A percentile compares a stretch with the other conserved stretches of the same genome.
phyloP scores from a whole-genome alignment of 2,888 invertebrate genomes.

The Trissoscelio sp. region DNA sequence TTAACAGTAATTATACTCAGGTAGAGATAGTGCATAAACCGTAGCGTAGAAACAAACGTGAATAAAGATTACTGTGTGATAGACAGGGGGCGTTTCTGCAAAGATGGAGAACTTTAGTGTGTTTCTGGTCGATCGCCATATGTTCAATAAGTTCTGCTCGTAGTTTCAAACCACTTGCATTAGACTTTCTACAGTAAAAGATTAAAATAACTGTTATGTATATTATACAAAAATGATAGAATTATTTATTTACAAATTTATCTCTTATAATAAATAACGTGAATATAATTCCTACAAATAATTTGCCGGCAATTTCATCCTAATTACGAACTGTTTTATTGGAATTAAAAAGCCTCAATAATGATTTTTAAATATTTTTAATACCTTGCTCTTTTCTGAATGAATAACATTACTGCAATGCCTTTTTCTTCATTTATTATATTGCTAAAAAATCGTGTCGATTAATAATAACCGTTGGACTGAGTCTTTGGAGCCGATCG shows the following conservation, averaged over 20 bases:
- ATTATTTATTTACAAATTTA: background rate
- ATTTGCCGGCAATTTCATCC: background rate
- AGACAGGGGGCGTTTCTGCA: slow-evolving; percentile 81
- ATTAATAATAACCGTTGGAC: slow-evolving; percentile 71
- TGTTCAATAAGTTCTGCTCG: slow-evolving; percentile 46
- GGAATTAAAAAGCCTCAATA: background rate
- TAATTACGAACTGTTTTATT: slow-evolving; percentile 16
- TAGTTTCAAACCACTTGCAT: background rate
- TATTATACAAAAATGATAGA: too few relatives aligned
- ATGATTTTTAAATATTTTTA: slow-evolving; percentile 15
- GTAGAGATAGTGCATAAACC: slow-evolving; percentile 72
- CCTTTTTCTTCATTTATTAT: slow-evolving; percentile 64
- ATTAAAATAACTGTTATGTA: too few relatives aligned
- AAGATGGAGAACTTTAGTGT: slow-evolving; percentile 76
- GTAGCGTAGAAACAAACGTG: slow-evolving; percentile 55
- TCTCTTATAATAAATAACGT: background rate
- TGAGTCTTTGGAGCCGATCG: slow-evolving; percentile 68
- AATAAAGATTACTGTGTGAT: slow-evolving; percentile 76
- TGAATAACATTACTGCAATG: slow-evolving; percentile 38
- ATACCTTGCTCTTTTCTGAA: slow-evolving; percentile 5
- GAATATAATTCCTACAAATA: slow-evolving; percentile 1
- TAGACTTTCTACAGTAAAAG: background rate
- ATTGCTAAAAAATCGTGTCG: slow-evolving; percentile 71
- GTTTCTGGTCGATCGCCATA: slow-evolving; percentile 67
- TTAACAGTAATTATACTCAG: slow-evolving; percentile 78